Percentiles rank a stretch among this genome's conserved stretches.
Evolutionary conservation across 2,113 vertebrate genomes (phyloP).

Genomic region (Pelecanus crispus): DNA sequence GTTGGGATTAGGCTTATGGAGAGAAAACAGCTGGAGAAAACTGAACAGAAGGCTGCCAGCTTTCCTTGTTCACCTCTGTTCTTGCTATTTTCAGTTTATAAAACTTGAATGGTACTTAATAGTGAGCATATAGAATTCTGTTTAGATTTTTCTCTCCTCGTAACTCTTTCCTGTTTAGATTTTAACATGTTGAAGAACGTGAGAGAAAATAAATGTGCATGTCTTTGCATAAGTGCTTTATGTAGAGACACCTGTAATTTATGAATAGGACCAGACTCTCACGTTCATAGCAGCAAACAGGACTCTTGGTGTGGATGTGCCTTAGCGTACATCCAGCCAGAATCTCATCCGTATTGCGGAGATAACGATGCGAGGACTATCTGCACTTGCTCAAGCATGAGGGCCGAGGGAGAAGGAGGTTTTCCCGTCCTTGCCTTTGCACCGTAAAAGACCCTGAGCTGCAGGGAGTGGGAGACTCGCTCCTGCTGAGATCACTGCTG

Average conservation of each 20-base stretch:
- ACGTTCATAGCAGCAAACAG: neutral
- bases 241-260: neutral
- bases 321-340: neutral
- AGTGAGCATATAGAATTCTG: neutral
- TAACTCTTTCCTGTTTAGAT: neutral
- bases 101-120: neutral
- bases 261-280: neutral
- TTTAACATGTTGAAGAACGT: fast-evolving
- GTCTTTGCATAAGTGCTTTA: neutral
- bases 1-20: neutral
- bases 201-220: fast-evolving
- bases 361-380: fast-evolving
- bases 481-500: neutral
- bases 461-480: neutral
- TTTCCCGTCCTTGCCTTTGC: neutral
- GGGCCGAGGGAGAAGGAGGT: neutral
- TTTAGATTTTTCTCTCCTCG: neutral
- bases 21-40: neutral
- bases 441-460: neutral
- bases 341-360: neutral
- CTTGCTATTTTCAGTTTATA: neutral
- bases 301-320: neutral
- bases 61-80: neutral
- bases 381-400: neutral
- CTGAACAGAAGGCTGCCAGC: neutral